Evolutionary conservation across 2,888 invertebrate species (phyloP), one percentile per base, ranked within the genome.

Genomic region (Melipona bicolor): DNA sequence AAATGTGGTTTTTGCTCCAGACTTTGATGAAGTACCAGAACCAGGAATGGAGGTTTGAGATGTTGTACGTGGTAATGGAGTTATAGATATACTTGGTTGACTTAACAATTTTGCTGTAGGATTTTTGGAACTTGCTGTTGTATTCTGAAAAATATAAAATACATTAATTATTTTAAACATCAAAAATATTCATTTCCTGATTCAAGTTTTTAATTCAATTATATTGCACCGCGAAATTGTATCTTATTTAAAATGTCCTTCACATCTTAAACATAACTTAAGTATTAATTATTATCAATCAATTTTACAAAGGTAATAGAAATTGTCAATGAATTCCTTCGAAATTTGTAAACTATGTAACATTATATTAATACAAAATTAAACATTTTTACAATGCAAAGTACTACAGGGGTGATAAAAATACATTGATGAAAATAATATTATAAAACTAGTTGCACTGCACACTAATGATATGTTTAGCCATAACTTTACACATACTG

Each of bases 61-160:
- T 65, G 95, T 95, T 84, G 95, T 94, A 86, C 98, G 96, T 88
- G 98, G 98, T 94, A 98, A 95, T 71, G 98, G 98, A 82, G 98
- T 98, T 93, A 98, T 98, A 59, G 98, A 98, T 95, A 98, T 98
- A 95, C 98, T 98, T 32, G 98, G 98, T 94, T 98, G 98, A 90
- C 97, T 97, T 83, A 96, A 92, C 70, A 95, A 88, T 87, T 95
- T 95, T 49, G 95, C 95, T 72, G 95, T 93, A 65, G 95, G 94
- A 91, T 92, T 94, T 89, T 94, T 94, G 52, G 93, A 88, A 90
- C 91, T 93, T 84, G 91, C 79, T 82, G 94, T 91, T 85, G 94
- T 90, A 81, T 93, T 94, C 94, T 94, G 92, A 21, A 94, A 94
- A 90, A 79, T 59, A 86, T 43, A 86, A 85, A 77, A 21, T 36